Evolutionary conservation across 2,888 invertebrate species (phyloP).

Genomic region (Mallateleia sp.): DNA sequence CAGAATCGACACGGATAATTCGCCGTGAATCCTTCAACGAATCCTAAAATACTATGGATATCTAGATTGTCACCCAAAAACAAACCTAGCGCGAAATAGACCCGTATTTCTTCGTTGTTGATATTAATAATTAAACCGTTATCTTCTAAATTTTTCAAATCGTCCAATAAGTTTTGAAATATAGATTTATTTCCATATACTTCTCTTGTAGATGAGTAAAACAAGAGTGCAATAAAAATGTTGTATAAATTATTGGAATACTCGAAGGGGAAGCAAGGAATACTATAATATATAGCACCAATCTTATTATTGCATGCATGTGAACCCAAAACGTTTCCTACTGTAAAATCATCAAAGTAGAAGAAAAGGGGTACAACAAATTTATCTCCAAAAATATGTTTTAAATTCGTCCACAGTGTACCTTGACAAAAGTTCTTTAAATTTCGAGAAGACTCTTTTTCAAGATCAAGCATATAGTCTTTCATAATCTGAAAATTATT

Average conservation of each 20-base stretch:
- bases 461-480: neutral
- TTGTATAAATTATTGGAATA: no score
- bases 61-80: slow-evolving; percentile 51
- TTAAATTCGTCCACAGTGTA: slow-evolving; percentile 53
- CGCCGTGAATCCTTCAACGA: slow-evolving; percentile 64
- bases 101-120: neutral
- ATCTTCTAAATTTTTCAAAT: slow-evolving; percentile 60
- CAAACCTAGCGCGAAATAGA: slow-evolving; percentile 20
- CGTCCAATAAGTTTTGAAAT: slow-evolving; percentile 53
- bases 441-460: neutral
- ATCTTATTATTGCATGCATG: no score
- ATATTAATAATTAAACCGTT: slow-evolving; percentile 16
- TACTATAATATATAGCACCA: no score
- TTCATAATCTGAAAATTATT: neutral
- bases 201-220: slow-evolving; percentile 41
- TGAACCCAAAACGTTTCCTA: no score
- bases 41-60: slow-evolving; percentile 62
- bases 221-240: slow-evolving; percentile 64
- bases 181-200: slow-evolving; percentile 17
- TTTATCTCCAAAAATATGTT: slow-evolving; percentile 38
- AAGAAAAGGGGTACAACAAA: slow-evolving; percentile 64
- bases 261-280: no score
- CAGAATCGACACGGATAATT: slow-evolving; percentile 70
- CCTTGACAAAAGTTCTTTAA: slow-evolving; percentile 47
- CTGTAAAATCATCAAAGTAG: slow-evolving; percentile 79